These are phyloP conservation scores for Numenius arquata DNA, from an alignment of 2,113 vertebrate species.

Conservation along the genomic window DNA sequence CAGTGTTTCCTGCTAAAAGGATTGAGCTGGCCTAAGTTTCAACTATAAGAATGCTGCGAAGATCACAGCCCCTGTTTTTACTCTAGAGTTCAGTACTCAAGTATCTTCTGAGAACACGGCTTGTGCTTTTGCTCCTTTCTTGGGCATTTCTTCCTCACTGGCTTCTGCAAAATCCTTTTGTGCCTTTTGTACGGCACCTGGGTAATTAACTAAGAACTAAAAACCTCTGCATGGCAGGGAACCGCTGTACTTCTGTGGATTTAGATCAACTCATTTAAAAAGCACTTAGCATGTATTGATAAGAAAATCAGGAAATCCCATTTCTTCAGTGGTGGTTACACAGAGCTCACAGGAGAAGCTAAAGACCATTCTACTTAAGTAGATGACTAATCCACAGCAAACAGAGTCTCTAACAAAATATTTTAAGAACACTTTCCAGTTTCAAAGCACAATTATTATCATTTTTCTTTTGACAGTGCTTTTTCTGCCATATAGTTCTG, in stretches of 20 bases:
- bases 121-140: not conserved
- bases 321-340: not conserved
- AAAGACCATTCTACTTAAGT: not conserved
- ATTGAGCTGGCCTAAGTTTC: not conserved
- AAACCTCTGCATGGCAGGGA: not conserved
- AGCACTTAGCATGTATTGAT: not conserved
- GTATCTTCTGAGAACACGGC: not conserved
- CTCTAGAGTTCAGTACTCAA: not conserved
- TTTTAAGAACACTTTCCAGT: not conserved
- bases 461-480: not conserved
- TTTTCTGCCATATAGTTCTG: not conserved
- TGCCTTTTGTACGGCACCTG: not conserved
- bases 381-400: not conserved
- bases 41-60: not conserved
- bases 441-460: not conserved
- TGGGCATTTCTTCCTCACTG: not conserved
- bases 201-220: not conserved
- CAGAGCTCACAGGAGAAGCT: not conserved
- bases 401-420: not conserved
- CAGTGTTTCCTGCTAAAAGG: not conserved
- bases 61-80: not conserved
- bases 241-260: not conserved
- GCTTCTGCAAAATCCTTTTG: not conserved
- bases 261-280: not conserved
- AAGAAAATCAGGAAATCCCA: not conserved